These are phyloP conservation scores for Leptinotarsa haldemani DNA, from an alignment of 2,888 invertebrate species.

Conservation along the genomic window DNA sequence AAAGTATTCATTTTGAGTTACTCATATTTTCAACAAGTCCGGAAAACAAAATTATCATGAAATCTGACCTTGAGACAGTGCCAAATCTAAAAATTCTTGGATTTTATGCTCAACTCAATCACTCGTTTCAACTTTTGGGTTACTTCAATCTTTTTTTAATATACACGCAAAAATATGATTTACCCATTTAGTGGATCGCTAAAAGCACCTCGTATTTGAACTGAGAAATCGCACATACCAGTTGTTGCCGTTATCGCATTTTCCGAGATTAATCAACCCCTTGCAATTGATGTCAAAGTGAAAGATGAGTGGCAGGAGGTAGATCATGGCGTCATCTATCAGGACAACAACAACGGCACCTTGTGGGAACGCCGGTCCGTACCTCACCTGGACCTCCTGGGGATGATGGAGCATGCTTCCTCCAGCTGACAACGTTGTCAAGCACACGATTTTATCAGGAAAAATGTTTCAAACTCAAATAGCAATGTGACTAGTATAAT, in stretches of 20 bases:
- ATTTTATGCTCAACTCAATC: too few relatives aligned
- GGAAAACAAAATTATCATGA: too few relatives aligned
- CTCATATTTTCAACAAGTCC: too few relatives aligned
- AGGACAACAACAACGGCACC: slow-evolving; percentile 44
- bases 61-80: too few relatives aligned
- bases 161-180: too few relatives aligned
- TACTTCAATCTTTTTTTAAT: too few relatives aligned
- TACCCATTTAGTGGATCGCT: too few relatives aligned
- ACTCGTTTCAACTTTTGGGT: too few relatives aligned
- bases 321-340: slow-evolving; percentile 63
- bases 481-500: too few relatives aligned
- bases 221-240: background rate
- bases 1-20: too few relatives aligned
- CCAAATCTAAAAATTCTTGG: too few relatives aligned
- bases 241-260: slow-evolving; percentile 22
- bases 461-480: background rate
- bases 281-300: slow-evolving; percentile 44
- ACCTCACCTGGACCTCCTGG: slow-evolving; percentile 62
- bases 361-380: slow-evolving; percentile 60
- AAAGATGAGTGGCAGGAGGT: slow-evolving; percentile 58
- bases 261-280: slow-evolving; percentile 40
- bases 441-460: background rate
- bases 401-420: slow-evolving; percentile 51
- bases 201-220: background rate
- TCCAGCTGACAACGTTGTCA: background rate